Base-by-base conservation (phyloP, 2,113 vertebrate species). In the Toxostoma redivivum region DNA sequence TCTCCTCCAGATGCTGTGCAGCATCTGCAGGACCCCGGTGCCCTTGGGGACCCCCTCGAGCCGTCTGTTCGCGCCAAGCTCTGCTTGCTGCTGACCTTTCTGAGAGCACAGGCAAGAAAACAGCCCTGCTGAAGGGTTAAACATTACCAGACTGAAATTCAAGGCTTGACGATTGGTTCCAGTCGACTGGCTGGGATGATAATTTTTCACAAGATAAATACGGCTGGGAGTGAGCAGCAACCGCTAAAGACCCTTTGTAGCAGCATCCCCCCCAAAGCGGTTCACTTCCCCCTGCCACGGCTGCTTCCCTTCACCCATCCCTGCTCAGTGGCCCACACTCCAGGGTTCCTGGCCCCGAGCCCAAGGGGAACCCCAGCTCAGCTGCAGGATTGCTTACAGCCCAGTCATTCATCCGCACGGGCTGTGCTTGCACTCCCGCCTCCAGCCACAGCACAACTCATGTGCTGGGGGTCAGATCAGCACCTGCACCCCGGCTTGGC, bases 141-240 rank as follows among this genome's bases (percentile, higher is more conserved):
- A 97, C 95, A 97, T 97, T 97, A 96, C 88, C 96, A 95, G 90
- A 81, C 88, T 95, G 92, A 96, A 95, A 96, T 67, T 94, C 94
- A 94, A 94, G 85, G 95, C 88, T 60, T 61, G 82, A 27, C 60
- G 33, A 97, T 96, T 97, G 96, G 95, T 97, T 97, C 96, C 95
- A 96, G 95, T 92, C 7, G 79, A 95, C 94, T 86, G 76, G 93
- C 82, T 64, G 10, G 64, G 85, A 90, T 54, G 85, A 90, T 88
- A 95, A 96, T 94, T 96, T 96, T 94, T 96, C 95, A 90, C 90
- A 90, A 96, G 94, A 96, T 94, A 97, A 96, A 96, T 66, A 93
- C 0, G 11, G 62, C 73, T 27, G 1, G 72, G 54, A 95, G 78
- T 1, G 30, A 94, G 84, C 16, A 3, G 94, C 67, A 62, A 62